Evolutionary conservation across 2,113 vertebrate genomes (phyloP), one percentile per base, ranked within the genome.

Genomic region (Siphamia tubifer): DNA sequence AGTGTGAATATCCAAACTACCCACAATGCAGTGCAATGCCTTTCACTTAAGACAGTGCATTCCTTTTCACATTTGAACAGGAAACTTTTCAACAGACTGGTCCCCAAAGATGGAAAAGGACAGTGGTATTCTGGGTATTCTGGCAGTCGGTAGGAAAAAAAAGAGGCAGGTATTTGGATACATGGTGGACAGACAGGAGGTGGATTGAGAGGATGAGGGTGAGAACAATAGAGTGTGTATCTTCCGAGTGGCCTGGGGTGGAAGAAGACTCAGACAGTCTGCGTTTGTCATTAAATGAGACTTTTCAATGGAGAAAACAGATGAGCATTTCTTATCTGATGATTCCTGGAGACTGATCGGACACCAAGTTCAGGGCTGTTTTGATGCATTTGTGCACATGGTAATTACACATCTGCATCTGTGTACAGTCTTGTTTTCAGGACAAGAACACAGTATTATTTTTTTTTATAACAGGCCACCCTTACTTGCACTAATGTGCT

Each of bases 91-190:
- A 77, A 64, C 57, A 62, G 54, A 76, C 68, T 2, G 55, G 20
- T 79, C 63, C 49, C 60, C 56, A 12, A 67, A 66, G 74, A 82
- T 64, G 71, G 79, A 72, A 78, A 77, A 62, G 8, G 32, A 82
- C 56, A 67, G 57, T 38, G 77, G 75, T 83, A 92, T 92, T 89
- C 58, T 60, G 68, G 70, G 83, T 85, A 90, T 92, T 91, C 19
- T 86, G 76, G 82, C 77, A 61, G 52, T 23, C 6, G 57, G 39
- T 5, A 9, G 34, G 45, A 21, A 16, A 60, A 52, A 62, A 71
- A 69, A 61, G 68, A 79, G 27, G 45, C 63, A 75, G 74, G 73
- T 89, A 84, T 89, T 81, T 86, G 58, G 66, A 64, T 67, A 35
- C 35, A 43, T 30, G 71, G 63, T 28, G 34, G 72, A 74, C 53